Conservation (phyloP, 2,113 vertebrate genomes). For the Gallinago paraguaiae region DNA sequence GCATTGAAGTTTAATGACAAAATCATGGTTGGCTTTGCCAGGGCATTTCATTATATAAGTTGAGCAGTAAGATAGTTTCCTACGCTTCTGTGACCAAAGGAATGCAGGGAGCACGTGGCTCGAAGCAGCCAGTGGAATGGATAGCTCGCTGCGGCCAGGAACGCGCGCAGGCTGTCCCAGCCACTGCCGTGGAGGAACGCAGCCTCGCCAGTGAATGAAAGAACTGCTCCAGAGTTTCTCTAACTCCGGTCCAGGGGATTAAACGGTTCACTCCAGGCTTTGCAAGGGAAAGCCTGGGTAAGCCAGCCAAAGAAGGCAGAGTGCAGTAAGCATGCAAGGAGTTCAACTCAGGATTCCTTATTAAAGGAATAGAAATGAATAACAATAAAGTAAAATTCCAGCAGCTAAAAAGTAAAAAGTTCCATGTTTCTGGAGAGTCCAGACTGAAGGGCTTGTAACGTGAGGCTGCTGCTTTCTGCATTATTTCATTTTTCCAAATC, state of each 20-base stretch:
- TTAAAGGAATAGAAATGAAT: neutral
- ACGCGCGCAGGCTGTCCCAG: neutral
- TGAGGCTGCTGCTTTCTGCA: neutral
- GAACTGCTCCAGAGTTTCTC: neutral
- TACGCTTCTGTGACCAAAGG: constrained; percentile 17
- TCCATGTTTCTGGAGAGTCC: neutral
- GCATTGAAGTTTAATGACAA: neutral
- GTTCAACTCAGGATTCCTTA: constrained; percentile 51
- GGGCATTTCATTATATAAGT: neutral
- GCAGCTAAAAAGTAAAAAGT: neutral
- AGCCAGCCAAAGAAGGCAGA: constrained; percentile 37
- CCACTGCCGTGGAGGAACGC: neutral
- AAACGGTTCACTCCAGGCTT: neutral
- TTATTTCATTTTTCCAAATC: neutral
- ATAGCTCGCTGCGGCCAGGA: neutral
- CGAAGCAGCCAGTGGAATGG: neutral
- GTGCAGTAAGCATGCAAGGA: neutral
- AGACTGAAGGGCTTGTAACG: neutral
- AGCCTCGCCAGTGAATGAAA: neutral
- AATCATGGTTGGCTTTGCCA: neutral
- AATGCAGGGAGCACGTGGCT: constrained; percentile 12
- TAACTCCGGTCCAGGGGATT: neutral
- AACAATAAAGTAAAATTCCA: neutral
- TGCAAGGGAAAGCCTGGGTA: constrained; percentile 10
- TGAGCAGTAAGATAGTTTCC: neutral